Evolutionary conservation across 2,113 vertebrate genomes (phyloP).

Genomic region (Callochromis pleurospilus): DNA sequence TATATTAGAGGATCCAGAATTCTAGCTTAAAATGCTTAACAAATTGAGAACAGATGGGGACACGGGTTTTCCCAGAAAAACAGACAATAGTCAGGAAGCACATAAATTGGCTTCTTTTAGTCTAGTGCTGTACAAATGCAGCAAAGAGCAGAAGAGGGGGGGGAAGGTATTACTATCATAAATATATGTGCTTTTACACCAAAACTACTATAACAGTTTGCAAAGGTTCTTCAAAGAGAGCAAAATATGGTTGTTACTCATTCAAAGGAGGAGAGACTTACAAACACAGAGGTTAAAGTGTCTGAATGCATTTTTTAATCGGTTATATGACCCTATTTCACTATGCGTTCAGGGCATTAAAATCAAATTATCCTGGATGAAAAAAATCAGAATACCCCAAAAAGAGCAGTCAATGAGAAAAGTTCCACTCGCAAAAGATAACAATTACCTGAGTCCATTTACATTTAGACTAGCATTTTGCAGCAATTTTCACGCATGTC

Average conservation of each 20-base stretch:
- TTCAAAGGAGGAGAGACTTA: not conserved
- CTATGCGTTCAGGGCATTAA: constrained; percentile 19
- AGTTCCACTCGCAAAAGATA: constrained; percentile 61
- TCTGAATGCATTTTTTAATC: constrained; percentile 4
- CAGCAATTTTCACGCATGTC: constrained; percentile 63
- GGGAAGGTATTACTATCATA: constrained; percentile 4
- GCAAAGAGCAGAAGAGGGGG: not conserved
- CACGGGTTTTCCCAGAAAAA: constrained; percentile 38
- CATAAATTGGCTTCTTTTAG: not conserved
- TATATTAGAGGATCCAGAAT: not conserved
- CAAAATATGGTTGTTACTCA: not conserved
- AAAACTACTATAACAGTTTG: constrained; percentile 14
- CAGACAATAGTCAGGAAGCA: constrained; percentile 14
- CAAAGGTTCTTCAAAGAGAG: constrained; percentile 6
- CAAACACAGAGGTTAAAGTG: constrained; percentile 16
- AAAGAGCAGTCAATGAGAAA: constrained; percentile 61
- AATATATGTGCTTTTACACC: not conserved
- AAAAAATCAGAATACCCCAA: constrained; percentile 43
- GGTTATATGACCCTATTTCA: constrained; percentile 23
- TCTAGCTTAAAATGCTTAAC: not conserved
- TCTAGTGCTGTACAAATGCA: not conserved
- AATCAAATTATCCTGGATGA: constrained; percentile 42
- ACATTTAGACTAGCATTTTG: constrained; percentile 74
- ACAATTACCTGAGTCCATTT: constrained; percentile 73
- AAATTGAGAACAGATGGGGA: constrained; percentile 47